A percentile compares a stretch with the other conserved stretches of the same genome.
phyloP scores from a whole-genome alignment of 2,797 vertebrate genomes.

The Glyptemys insculpta region DNA sequence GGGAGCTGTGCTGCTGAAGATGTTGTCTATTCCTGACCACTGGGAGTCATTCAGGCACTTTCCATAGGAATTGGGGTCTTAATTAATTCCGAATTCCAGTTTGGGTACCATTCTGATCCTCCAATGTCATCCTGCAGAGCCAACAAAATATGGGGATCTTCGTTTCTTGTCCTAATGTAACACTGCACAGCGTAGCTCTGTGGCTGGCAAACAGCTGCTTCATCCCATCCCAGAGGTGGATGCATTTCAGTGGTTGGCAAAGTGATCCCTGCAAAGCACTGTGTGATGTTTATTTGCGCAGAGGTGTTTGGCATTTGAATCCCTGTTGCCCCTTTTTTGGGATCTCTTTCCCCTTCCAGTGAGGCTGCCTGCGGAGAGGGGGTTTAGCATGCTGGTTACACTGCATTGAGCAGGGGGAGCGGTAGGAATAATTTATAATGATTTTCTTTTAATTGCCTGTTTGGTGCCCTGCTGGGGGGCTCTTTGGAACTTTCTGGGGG shows the following conservation, averaged over 20 bases:
- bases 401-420: not conserved
- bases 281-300: not conserved
- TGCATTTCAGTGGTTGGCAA: not conserved
- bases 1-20: not conserved
- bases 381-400: constrained; percentile 30
- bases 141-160: not conserved
- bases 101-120: not conserved
- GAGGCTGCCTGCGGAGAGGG: not conserved
- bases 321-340: not conserved
- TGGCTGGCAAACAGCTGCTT: not conserved
- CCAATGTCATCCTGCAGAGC: not conserved
- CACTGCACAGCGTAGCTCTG: not conserved
- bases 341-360: not conserved
- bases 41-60: not conserved
- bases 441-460: constrained; percentile 60
- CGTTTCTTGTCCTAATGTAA: not conserved
- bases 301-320: not conserved
- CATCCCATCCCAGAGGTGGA: not conserved
- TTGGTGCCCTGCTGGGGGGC: constrained; percentile 19
- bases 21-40: not conserved
- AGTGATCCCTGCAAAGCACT: not conserved
- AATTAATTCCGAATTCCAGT: not conserved
- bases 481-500: not conserved
- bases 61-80: not conserved
- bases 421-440: constrained; percentile 26